These are phyloP conservation scores for Aphidius gifuensis DNA, from an alignment of 1,140 invertebrate species.

Conservation along the genomic window DNA sequence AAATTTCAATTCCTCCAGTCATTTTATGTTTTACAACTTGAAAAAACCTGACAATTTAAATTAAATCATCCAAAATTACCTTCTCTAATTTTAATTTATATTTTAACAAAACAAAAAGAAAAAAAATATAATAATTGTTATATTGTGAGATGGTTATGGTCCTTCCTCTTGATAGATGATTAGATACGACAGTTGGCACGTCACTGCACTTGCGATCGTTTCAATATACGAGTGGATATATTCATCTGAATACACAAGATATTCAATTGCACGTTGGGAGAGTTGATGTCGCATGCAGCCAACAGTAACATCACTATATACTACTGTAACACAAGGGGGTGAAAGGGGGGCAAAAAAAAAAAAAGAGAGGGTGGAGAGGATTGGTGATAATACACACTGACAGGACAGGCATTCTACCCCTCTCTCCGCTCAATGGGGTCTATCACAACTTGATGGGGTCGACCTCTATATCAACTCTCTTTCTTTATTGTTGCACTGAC, in stretches of 20 bases:
- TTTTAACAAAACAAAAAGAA: constrained; percentile 10
- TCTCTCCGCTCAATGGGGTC: constrained; percentile 15
- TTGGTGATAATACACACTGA: constrained; percentile 51
- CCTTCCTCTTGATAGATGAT: constrained; percentile 44
- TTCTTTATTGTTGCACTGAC: constrained; percentile 13
- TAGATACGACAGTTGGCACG: constrained; percentile 52
- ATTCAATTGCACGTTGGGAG: constrained; percentile 2
- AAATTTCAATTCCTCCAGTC: constrained; percentile 19
- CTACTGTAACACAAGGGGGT: constrained; percentile 17
- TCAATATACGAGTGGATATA: constrained; percentile 21
- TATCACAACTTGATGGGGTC: constrained; percentile 17
- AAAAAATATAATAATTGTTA: constrained; percentile 21
- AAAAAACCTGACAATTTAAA: too few relatives aligned
- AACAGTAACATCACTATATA: background rate
- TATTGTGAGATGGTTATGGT: constrained; percentile 37
- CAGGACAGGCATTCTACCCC: constrained; percentile 39
- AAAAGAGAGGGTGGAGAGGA: constrained; percentile 19
- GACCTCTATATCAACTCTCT: constrained; percentile 21
- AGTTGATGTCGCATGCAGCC: background rate
- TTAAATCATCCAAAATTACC: too few relatives aligned
- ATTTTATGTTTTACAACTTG: constrained; percentile 2
- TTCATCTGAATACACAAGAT: constrained; percentile 13
- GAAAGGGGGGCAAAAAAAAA: constrained; percentile 2
- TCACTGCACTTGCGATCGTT: constrained; percentile 28
- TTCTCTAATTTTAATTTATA: too few relatives aligned